phyloP scores from a whole-genome alignment of 2,888 invertebrate genomes.

The Yponomeuta evonymella region DNA sequence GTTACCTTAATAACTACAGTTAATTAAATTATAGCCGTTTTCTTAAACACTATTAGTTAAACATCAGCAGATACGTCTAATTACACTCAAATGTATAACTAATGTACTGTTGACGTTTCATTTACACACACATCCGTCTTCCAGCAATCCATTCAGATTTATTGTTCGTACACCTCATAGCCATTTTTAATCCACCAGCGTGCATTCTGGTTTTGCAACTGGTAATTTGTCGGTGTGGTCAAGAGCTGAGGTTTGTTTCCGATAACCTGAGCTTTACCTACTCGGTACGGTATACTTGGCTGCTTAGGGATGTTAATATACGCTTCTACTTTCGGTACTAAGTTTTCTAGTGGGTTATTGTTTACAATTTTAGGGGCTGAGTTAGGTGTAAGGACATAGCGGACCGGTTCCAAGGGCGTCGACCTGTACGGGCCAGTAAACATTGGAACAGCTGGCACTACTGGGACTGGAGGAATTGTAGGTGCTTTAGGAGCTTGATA shows the following conservation, averaged over 20 bases:
- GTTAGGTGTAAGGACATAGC: neutral
- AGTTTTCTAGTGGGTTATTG: conserved; percentile 24
- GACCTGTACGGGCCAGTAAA: neutral
- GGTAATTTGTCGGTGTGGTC: neutral
- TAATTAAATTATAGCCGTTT: conserved; percentile 1
- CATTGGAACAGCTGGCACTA: neutral
- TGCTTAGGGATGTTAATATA: conserved; percentile 37
- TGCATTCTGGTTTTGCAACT: conserved; percentile 20
- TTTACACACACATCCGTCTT: conserved; percentile 27
- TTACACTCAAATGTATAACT: conserved; percentile 7
- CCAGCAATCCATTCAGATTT: conserved; percentile 19
- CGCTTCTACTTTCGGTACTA: conserved; percentile 32
- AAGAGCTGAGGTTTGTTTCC: neutral
- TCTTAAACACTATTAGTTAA: neutral
- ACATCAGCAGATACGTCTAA: conserved; percentile 5
- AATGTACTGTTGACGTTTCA: conserved; percentile 9
- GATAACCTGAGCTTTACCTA: neutral
- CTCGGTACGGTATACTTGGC: conserved; percentile 28
- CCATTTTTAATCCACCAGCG: conserved; percentile 41
- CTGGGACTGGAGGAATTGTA: conserved; percentile 3
- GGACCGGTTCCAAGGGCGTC: neutral
- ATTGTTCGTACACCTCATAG: conserved; percentile 40
- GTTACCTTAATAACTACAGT: neutral
- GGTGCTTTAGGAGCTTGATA: conserved; percentile 14
- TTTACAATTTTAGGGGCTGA: neutral